phyloP scores from a whole-genome alignment of 2,113 vertebrate species.

The Drymodes brunneopygia region DNA sequence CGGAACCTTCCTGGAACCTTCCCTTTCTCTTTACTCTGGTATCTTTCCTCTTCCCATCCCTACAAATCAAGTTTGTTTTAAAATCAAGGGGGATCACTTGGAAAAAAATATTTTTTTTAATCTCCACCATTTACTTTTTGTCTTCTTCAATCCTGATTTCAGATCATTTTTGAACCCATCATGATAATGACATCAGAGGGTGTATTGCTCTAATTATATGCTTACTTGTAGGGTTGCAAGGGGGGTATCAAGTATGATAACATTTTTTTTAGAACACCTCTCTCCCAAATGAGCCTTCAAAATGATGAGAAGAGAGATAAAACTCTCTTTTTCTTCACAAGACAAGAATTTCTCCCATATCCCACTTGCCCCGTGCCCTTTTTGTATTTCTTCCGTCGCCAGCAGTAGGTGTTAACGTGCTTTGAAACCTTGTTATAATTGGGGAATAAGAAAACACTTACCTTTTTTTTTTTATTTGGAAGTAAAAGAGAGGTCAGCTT shows the following conservation, averaged over 20 bases:
- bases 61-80: background rate
- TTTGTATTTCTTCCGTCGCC: background rate
- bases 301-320: background rate
- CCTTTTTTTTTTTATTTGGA: background rate
- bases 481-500: background rate
- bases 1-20: too few relatives aligned
- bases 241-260: background rate
- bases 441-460: background rate
- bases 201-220: background rate
- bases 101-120: fast-evolving
- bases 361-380: background rate
- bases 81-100: fast-evolving
- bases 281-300: background rate
- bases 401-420: background rate
- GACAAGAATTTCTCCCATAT: background rate
- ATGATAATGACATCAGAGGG: background rate
- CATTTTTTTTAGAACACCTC: background rate
- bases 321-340: background rate
- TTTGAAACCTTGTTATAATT: background rate
- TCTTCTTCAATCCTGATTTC: background rate
- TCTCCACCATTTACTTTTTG: background rate
- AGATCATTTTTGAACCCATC: background rate
- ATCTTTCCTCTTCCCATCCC: background rate
- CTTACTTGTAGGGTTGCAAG: fast-evolving
- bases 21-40: too few relatives aligned